Percentiles rank a stretch among this genome's conserved stretches.
Evolutionary conservation across 2,888 invertebrate genomes (phyloP).

Genomic region (Trichogramma evanescens): DNA sequence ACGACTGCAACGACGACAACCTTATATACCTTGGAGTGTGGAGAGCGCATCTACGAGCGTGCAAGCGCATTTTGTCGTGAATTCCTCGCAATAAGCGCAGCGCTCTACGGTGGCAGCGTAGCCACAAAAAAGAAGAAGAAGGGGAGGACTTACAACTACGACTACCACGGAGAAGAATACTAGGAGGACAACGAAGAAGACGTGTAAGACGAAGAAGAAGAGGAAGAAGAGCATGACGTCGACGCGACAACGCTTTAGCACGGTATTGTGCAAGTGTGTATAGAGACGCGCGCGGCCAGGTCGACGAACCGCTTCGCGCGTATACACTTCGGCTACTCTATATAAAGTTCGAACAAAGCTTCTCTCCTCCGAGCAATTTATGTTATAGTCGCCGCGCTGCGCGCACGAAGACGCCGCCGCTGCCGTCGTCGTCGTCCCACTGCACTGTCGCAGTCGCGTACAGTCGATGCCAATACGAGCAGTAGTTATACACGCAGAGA

Average conservation of each 20-base stretch:
- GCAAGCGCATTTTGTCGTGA: conserved; percentile 1
- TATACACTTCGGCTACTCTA: neutral
- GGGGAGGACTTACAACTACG: neutral
- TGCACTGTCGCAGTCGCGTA: conserved; percentile 13
- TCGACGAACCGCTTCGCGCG: conserved; percentile 19
- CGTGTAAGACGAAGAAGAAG: neutral
- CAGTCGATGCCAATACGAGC: neutral
- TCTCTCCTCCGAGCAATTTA: conserved; percentile 12
- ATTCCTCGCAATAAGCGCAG: conserved; percentile 14
- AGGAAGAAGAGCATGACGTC: conserved; percentile 1
- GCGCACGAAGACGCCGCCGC: conserved; percentile 8
- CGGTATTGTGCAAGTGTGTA: neutral
- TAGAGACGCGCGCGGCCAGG: conserved; percentile 1
- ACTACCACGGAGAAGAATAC: too few species aligned
- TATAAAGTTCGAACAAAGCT: conserved; percentile 21
- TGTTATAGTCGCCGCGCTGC: conserved; percentile 11
- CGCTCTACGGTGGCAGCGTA: neutral
- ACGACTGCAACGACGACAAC: neutral
- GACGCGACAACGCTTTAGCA: conserved; percentile 1
- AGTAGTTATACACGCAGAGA: too few species aligned
- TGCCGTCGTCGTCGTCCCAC: conserved; percentile 24
- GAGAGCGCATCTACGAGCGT: neutral
- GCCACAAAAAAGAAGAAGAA: conserved; percentile 1
- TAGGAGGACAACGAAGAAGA: neutral
- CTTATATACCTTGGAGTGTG: neutral